Evolutionary conservation across 1,140 invertebrate species (phyloP).

Genomic region (Drosophila lini): DNA sequence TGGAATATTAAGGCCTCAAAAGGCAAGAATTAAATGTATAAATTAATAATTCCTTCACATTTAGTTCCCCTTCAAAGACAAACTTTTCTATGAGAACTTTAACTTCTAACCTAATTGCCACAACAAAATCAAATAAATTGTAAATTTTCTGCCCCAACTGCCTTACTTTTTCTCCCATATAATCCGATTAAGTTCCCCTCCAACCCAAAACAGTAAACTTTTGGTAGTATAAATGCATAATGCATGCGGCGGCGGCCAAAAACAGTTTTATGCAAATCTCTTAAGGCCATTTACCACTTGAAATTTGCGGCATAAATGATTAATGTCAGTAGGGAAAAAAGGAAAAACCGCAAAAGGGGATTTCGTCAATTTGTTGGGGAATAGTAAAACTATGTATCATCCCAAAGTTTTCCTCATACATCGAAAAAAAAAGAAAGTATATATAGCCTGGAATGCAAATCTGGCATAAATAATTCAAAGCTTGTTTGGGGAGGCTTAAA

Average conservation of each 20-base stretch:
- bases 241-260: slow-evolving; percentile 44
- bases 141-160: not conserved
- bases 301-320: slow-evolving; percentile 64
- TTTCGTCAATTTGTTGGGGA: slow-evolving; percentile 22
- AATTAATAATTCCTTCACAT: not conserved
- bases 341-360: slow-evolving; percentile 13
- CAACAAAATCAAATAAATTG: slow-evolving; percentile 2
- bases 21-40: not conserved
- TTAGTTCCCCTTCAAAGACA: not conserved
- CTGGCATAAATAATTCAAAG: slow-evolving; percentile 33
- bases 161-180: slow-evolving; percentile 5
- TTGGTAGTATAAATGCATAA: slow-evolving; percentile 49
- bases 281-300: slow-evolving; percentile 70
- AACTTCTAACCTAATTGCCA: slow-evolving; percentile 9
- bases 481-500: slow-evolving; percentile 14
- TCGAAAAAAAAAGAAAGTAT: not conserved
- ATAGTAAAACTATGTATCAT: slow-evolving; percentile 7
- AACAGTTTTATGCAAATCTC: slow-evolving; percentile 69
- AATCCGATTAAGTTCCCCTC: slow-evolving; percentile 27
- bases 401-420: too few relatives aligned
- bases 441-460: slow-evolving; percentile 25
- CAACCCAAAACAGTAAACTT: slow-evolving; percentile 17
- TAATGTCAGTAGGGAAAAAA: slow-evolving; percentile 25
- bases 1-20: not conserved
- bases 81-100: not conserved